Percentiles rank a stretch among this genome's conserved stretches.
phyloP scores from a whole-genome alignment of 2,797 vertebrate genomes.

The Melanotaenia boesemani region DNA sequence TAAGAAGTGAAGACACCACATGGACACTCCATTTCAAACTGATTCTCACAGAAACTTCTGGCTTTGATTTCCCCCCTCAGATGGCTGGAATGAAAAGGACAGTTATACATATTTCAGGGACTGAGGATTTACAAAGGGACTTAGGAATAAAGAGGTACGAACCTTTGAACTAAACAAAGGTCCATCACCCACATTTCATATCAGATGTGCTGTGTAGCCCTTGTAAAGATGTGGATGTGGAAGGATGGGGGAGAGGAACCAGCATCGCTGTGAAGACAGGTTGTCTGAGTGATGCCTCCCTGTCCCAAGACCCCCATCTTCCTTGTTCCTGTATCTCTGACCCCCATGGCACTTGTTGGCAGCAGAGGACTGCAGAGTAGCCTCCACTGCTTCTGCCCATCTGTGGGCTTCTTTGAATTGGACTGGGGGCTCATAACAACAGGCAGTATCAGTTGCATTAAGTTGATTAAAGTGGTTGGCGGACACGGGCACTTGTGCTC shows the following conservation, averaged over 20 bases:
- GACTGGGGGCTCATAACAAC: constrained; percentile 84
- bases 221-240: constrained; percentile 83
- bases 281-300: constrained; percentile 82
- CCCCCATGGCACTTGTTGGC: constrained; percentile 74
- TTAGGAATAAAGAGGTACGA: constrained; percentile 97
- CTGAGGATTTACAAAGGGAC: constrained; percentile 95
- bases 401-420: constrained; percentile 93
- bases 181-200: constrained; percentile 91
- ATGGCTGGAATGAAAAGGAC: constrained; percentile 97
- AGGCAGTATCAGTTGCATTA: constrained; percentile 90
- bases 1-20: constrained; percentile 84
- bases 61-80: constrained; percentile 95
- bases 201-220: constrained; percentile 89
- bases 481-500: constrained; percentile 86
- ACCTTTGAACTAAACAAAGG: constrained; percentile 99
- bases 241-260: constrained; percentile 79
- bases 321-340: constrained; percentile 59
- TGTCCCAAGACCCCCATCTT: constrained; percentile 78
- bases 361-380: constrained; percentile 84
- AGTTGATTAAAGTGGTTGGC: constrained; percentile 96
- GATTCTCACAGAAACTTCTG: constrained; percentile 87
- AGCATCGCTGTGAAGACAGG: constrained; percentile 79
- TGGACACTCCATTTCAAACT: constrained; percentile 90
- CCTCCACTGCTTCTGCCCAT: constrained; percentile 79
- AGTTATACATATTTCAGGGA: constrained; percentile 99